Percentiles rank a stretch among this genome's conserved stretches.
Conservation (phyloP, 2,113 vertebrate species). For the Trematomus loennbergii region DNA sequence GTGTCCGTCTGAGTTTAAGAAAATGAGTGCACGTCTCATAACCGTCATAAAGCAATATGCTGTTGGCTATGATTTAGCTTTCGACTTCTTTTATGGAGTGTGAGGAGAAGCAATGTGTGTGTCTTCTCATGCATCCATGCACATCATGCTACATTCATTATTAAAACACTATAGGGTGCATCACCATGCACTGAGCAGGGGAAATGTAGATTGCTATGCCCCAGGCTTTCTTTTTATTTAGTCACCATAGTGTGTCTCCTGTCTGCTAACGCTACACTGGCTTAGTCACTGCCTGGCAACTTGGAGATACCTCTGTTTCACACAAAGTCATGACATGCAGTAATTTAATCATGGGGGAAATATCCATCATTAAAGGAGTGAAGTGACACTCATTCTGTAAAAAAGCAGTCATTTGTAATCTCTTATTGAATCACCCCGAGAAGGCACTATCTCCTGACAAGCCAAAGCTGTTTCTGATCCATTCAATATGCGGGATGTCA, state of each 20-base stretch:
- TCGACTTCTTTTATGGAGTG: slow-evolving; percentile 66
- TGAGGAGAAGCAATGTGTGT: slow-evolving; percentile 54
- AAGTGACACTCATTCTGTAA: slow-evolving; percentile 45
- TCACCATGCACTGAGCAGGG: slow-evolving; percentile 56
- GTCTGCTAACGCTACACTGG: slow-evolving; percentile 27
- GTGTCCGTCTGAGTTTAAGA: slow-evolving; percentile 58
- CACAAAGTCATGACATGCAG: slow-evolving; percentile 36
- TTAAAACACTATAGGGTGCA: slow-evolving; percentile 70
- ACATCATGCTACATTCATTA: slow-evolving; percentile 71
- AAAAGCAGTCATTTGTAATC: slow-evolving; percentile 56
- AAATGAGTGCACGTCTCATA: slow-evolving; percentile 53
- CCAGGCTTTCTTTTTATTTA: slow-evolving; percentile 51
- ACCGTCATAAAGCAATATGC: slow-evolving; percentile 56
- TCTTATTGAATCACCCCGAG: slow-evolving; percentile 71
- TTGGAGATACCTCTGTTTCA: slow-evolving; percentile 30
- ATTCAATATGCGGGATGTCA: slow-evolving; percentile 54
- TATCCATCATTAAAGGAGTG: slow-evolving; percentile 14
- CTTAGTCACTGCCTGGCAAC: slow-evolving; percentile 44
- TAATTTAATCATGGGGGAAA: slow-evolving; percentile 18
- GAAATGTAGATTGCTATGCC: slow-evolving; percentile 58
- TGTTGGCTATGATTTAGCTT: slow-evolving; percentile 64
- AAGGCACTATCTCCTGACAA: slow-evolving; percentile 48
- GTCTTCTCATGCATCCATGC: slow-evolving; percentile 67
- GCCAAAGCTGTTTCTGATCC: slow-evolving; percentile 51
- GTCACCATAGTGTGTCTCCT: slow-evolving; percentile 57